Base-by-base conservation (phyloP, 2,888 invertebrate species). In the Coelopa pilipes region DNA sequence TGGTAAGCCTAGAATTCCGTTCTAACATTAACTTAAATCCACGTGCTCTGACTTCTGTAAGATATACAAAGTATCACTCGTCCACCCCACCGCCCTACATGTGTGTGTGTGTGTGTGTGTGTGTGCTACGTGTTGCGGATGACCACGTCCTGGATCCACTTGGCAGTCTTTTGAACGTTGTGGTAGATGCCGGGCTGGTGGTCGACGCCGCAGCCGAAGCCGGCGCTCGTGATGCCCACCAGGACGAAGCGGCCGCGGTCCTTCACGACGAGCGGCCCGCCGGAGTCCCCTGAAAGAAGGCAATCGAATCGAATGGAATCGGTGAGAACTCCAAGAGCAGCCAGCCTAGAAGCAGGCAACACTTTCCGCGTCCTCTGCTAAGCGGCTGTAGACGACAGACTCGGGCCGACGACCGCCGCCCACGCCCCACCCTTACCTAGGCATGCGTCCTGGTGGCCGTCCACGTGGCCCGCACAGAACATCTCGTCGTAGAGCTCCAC, bases 131-230 rank as follows among this genome's bases (percentile, higher is more conserved):
- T 47, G 69, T 79, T 77, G n/a, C 78, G 76, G 45, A 75, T 65
- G 60, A 80, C 89, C 71, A 92, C 87, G 19, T 90, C 89, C 77
- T 89, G 89, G 74, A 93, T 93, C 93, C 93, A 94, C 76, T 89
- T 88, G 34, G 91, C 89, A 7, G 93, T 93, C 80, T 91, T 90
- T 79, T 91, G 90, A 1, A 95, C 92, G 83, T 93, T 93, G 86
- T 95, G 95, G 87, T 95, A 95, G 80, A 95, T 95, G 47, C 95
- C 95, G 0, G 95, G 95, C 86, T 95, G 95, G 82, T 93, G 92
- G 82, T 94, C 93, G 15, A 94, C 93, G 0, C 94, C 95, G 83
- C 95, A 95, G 65, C 95, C 95, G 84, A 95, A 95, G 9, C 95
- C 95, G 0, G 95, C 95, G 45, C 94, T 94, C 0, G 94, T 95